Conservation (phyloP, 2,888 invertebrate genomes). For the Craniophora ligustri region DNA sequence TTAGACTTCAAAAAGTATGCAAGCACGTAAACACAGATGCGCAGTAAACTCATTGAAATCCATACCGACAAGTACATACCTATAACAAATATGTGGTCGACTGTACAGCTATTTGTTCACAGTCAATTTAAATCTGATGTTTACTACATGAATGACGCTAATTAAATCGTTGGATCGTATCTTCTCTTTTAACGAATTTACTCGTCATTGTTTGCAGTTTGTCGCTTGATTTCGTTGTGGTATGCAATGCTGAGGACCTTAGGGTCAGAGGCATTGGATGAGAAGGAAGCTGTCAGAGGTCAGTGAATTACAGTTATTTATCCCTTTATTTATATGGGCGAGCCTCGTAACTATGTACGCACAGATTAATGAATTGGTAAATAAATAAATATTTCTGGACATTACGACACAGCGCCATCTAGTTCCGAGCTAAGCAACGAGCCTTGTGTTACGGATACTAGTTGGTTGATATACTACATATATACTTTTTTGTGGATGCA, state of each 20-base stretch:
- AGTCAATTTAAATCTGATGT: conserved; percentile 9
- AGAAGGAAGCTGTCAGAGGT: neutral
- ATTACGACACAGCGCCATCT: too few species aligned
- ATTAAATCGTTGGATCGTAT: conserved; percentile 18
- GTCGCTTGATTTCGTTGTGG: neutral
- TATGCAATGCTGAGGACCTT: neutral
- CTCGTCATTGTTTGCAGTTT: neutral
- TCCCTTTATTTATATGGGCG: too few species aligned
- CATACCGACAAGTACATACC: neutral
- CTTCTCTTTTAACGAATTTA: conserved; percentile 1
- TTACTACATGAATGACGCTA: conserved; percentile 5
- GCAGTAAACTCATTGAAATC: too few species aligned
- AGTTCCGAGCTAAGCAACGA: too few species aligned
- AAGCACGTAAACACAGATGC: too few species aligned
- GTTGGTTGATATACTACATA: too few species aligned
- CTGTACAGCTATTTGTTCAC: conserved; percentile 5
- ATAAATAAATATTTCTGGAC: too few species aligned
- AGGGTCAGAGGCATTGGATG: neutral
- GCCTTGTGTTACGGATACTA: too few species aligned
- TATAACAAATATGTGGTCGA: neutral
- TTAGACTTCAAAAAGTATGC: too few species aligned
- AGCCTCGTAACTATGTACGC: too few species aligned
- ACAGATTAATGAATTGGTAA: too few species aligned
- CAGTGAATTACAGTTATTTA: neutral
- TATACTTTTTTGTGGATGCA: too few species aligned